Base-by-base conservation (phyloP, 2,888 invertebrate species). In the Diogma glabrata region DNA sequence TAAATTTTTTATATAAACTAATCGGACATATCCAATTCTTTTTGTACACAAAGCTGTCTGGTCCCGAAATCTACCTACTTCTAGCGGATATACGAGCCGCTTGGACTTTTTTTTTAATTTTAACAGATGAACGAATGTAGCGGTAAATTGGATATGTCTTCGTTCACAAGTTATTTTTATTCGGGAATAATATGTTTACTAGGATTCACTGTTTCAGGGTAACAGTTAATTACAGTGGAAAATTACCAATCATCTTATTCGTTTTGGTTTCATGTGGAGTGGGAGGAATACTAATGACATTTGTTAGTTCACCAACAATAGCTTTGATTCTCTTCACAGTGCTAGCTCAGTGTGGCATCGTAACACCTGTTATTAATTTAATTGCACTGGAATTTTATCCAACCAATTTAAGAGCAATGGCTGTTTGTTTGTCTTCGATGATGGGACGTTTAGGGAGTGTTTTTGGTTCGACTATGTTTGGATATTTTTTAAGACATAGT, bases 371-470 rank as follows among this genome's bases (percentile, higher is more conserved):
- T 1, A 56, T 67, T 1, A 67, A 63, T 57, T 63, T 65, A 6
- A 59, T 63, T 10, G 63, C 65, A 7, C 64, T 67, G 3, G 67
- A 67, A 50, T 50, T 67, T 4, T 67, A 61, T 57, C 67, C 67
- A 20, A 67, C 67, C 2, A 58, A 63, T 46, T 58, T 66, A 45
- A 63, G 75, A 57, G 75, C 70, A 16, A 75, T 74, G 73, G 75
- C 74, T 14, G 60, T 75, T 48, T 73, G 74, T 26, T 69, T 75
- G 51, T 72, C 74, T 0, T 58, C 75, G 4, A 74, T 75, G 73
- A 69, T 72, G 60, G 75, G 75, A 12, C 65, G 75, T 30, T 52
- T 63, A 33, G 75, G 75, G 1, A 73, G 73, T 46, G 70, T 74
- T 50, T 64, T 68, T 16, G 75, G 75, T 3, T 69, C 72, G 2